Conservation (phyloP, 1,140 invertebrate genomes). For the Saccostrea glomerata region DNA sequence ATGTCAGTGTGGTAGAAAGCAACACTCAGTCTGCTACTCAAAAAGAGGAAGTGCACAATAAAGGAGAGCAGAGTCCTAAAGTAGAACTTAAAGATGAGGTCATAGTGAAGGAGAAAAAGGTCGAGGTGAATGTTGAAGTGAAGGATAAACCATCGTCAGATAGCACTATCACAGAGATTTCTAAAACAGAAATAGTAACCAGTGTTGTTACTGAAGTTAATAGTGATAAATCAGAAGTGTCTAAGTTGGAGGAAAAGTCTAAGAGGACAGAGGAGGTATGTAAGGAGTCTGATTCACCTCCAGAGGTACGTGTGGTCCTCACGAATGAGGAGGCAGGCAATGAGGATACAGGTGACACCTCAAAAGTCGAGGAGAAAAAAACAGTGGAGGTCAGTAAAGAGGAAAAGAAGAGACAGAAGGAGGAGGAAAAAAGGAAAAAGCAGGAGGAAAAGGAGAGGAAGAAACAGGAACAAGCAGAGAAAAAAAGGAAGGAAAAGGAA, state of each 20-base stretch:
- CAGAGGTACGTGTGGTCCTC: not conserved
- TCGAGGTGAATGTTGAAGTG: not conserved
- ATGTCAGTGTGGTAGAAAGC: not conserved
- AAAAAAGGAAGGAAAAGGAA: slow-evolving; percentile 42
- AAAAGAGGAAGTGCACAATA: not conserved
- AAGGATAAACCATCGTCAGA: not conserved
- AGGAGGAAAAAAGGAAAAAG: slow-evolving; percentile 38
- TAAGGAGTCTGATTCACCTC: not conserved
- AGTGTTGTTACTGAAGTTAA: not conserved
- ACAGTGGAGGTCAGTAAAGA: slow-evolving; percentile 28
- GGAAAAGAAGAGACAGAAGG: slow-evolving; percentile 35
- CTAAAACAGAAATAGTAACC: not conserved
- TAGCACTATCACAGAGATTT: not conserved
- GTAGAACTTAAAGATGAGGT: slow-evolving; percentile 11
- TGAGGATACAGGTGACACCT: not conserved
- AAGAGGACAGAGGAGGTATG: slow-evolving; percentile 4
- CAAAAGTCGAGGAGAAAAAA: slow-evolving; percentile 25
- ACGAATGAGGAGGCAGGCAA: slow-evolving; percentile 42
- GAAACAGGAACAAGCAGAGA: slow-evolving; percentile 25
- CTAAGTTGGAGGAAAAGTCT: not conserved
- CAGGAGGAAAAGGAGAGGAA: slow-evolving; percentile 33
- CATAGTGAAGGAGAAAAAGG: not conserved
- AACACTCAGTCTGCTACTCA: not conserved
- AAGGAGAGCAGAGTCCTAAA: not conserved
- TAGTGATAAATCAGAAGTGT: not conserved